Conservation (phyloP, 2,888 invertebrate genomes). For the Punctoribates punctum region DNA sequence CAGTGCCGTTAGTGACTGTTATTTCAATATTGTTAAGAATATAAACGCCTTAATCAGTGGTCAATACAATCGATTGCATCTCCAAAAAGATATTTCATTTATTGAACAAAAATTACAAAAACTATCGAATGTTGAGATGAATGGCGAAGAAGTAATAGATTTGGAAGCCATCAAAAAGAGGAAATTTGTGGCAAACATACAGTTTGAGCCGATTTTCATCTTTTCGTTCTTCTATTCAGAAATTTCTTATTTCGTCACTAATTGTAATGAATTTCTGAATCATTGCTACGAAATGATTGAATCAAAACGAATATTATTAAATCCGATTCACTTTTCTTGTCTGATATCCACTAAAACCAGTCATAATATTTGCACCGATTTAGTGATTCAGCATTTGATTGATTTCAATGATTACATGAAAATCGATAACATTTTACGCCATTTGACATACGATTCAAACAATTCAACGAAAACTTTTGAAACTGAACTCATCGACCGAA, state of each 20-base stretch:
- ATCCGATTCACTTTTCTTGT: constrained; percentile 3
- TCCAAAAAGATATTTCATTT: constrained; percentile 18
- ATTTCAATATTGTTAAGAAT: background rate
- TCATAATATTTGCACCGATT: constrained; percentile 3
- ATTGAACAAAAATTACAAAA: constrained; percentile 8
- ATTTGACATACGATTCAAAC: background rate
- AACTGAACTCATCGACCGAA: background rate
- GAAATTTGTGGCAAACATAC: constrained; percentile 1
- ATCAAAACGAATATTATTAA: background rate
- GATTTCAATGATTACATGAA: constrained; percentile 10
- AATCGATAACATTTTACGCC: background rate
- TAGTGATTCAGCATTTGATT: constrained; percentile 12
- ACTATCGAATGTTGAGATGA: background rate
- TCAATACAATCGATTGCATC: background rate
- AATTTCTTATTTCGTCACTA: background rate
- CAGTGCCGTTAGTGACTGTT: background rate
- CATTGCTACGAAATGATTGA: background rate
- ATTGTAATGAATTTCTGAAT: background rate
- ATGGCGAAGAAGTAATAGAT: background rate
- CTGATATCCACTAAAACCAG: background rate
- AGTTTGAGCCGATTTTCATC: background rate
- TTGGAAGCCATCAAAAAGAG: constrained; percentile 5
- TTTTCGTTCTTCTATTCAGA: background rate
- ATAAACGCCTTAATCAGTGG: background rate
- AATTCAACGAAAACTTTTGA: background rate